Conservation (phyloP, 2,888 invertebrate species). For the Tortricodes alternella region DNA sequence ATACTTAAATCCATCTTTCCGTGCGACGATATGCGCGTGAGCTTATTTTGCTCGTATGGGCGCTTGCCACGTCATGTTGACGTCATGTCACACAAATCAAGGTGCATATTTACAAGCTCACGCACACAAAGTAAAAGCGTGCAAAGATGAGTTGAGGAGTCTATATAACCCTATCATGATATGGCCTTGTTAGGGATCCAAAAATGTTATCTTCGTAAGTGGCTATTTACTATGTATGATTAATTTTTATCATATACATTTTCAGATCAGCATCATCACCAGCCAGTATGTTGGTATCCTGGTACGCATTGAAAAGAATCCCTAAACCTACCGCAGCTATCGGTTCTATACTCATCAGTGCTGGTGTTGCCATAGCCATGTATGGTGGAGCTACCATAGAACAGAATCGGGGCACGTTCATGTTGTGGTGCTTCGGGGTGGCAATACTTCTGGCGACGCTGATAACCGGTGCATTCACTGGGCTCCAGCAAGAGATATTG, state of each 20-base stretch:
- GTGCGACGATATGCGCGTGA: no score
- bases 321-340: conserved; percentile 61
- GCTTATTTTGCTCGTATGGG: no score
- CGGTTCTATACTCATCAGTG: conserved; percentile 66
- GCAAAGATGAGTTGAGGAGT: no score
- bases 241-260: conserved; percentile 14
- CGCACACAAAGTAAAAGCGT: no score
- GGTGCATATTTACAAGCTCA: no score
- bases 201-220: no score
- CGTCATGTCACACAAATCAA: no score
- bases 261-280: conserved; percentile 74
- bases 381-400: conserved; percentile 66
- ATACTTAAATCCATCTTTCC: no score
- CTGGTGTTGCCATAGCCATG: conserved; percentile 68
- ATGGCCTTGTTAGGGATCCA: no score
- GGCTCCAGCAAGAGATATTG: conserved; percentile 70
- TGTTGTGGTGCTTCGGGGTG: conserved; percentile 71
- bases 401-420: conserved; percentile 56
- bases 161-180: no score
- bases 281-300: conserved; percentile 72
- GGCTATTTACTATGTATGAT: no score
- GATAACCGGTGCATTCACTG: conserved; percentile 70
- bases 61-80: no score
- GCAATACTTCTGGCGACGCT: conserved; percentile 59
- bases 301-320: conserved; percentile 57